A percentile compares a stretch with the other conserved stretches of the same genome.
Conservation (phyloP, 2,113 vertebrate genomes). For the Anguilla japonica region DNA sequence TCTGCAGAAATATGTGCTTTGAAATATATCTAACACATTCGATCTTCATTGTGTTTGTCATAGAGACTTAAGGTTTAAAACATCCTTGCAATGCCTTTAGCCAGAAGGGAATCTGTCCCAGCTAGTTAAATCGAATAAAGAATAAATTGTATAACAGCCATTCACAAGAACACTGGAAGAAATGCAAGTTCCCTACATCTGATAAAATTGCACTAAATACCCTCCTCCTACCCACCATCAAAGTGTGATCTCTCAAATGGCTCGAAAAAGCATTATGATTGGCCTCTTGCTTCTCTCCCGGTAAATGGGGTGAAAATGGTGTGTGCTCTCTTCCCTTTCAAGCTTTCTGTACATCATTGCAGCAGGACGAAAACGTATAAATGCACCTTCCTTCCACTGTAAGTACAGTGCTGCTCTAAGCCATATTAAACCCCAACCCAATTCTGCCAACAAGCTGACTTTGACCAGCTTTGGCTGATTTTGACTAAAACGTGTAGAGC, state of each 20-base stretch:
- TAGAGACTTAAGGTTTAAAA: too few species aligned
- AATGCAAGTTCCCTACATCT: too few species aligned
- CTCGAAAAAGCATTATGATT: neutral
- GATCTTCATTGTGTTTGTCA: too few species aligned
- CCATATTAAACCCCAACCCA: neutral
- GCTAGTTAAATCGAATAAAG: too few species aligned
- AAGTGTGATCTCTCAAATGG: too few species aligned
- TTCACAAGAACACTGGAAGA: too few species aligned
- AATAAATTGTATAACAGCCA: too few species aligned
- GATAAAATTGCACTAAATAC: too few species aligned
- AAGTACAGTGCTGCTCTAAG: neutral
- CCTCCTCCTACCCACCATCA: too few species aligned
- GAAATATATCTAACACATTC: too few species aligned
- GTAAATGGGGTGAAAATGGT: constrained; percentile 3
- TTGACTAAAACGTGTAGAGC: neutral
- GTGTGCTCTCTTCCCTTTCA: constrained; percentile 18
- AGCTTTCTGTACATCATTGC: constrained; percentile 16
- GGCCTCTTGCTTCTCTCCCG: neutral
- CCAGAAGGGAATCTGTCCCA: neutral
- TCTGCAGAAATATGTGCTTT: too few species aligned
- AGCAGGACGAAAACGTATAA: constrained; percentile 14
- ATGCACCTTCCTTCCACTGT: neutral
- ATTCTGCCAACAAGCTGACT: neutral
- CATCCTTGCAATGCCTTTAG: too few species aligned
- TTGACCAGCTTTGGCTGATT: neutral